Evolutionary conservation across 37 sponge, comb jelly and placozoan species (phyloP).

Genomic region (Crambe crambe): DNA sequence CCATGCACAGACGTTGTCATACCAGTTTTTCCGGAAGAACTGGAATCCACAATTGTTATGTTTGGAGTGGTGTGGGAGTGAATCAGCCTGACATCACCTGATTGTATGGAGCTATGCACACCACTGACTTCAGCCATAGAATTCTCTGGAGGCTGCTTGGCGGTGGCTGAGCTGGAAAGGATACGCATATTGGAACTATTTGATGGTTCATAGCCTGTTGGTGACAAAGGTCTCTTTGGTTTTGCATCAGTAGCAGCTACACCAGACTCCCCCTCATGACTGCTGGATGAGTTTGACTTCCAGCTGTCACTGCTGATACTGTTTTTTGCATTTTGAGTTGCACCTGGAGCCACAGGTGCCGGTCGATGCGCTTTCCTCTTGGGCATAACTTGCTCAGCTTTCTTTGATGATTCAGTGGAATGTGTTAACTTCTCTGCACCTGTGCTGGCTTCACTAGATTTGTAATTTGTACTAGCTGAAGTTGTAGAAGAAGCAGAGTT

Average conservation of each 20-base stretch:
- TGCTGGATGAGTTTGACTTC: background rate
- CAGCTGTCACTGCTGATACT: background rate
- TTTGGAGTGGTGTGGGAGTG: background rate
- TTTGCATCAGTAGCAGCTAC: background rate
- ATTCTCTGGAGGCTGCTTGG: background rate
- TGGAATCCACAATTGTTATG: background rate
- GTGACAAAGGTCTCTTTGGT: background rate
- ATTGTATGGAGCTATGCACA: background rate
- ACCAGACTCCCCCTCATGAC: too few relatives aligned
- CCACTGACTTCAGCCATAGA: background rate
- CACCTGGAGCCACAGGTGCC: background rate
- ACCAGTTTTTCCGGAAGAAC: background rate
- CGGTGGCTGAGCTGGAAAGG: background rate
- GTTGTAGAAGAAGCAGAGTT: too few relatives aligned
- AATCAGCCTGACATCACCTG: background rate
- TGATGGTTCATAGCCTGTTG: background rate
- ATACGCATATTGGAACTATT: background rate
- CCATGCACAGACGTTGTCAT: background rate
- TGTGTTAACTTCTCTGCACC: too few relatives aligned
- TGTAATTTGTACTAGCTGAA: background rate
- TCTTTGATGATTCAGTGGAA: too few relatives aligned
- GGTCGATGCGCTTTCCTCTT: background rate
- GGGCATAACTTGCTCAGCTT: background rate
- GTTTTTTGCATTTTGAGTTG: background rate
- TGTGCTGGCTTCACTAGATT: background rate